Percentiles rank a stretch among this genome's conserved stretches.
These are phyloP conservation scores for Menidia menidia DNA, from an alignment of 2,797 vertebrate species.

Conservation along the genomic window DNA sequence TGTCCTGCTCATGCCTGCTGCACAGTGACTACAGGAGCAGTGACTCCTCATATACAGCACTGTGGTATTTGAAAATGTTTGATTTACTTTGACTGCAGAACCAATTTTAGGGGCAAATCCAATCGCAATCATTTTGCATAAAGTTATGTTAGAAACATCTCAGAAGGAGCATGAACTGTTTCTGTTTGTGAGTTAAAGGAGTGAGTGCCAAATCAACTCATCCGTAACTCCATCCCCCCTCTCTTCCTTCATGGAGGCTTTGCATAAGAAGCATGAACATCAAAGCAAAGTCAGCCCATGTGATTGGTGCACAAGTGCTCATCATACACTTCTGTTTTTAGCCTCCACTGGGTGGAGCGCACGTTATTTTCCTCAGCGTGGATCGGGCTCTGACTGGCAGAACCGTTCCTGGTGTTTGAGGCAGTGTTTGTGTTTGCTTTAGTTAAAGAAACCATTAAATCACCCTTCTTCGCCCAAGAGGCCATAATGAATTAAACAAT, in stretches of 20 bases:
- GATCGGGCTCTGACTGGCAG: slow-evolving; percentile 20
- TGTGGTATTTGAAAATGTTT: neutral
- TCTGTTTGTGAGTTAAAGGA: slow-evolving; percentile 50
- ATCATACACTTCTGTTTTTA: slow-evolving; percentile 57
- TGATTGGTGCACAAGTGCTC: slow-evolving; percentile 49
- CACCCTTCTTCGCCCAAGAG: slow-evolving; percentile 65
- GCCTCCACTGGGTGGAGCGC: slow-evolving; percentile 48
- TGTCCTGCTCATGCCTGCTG: neutral
- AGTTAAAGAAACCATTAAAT: slow-evolving; percentile 73
- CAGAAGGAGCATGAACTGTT: slow-evolving; percentile 9
- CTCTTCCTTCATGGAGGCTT: slow-evolving; percentile 22
- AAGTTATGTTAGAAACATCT: slow-evolving; percentile 8
- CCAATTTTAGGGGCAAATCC: slow-evolving; percentile 29
- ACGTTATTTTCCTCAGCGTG: slow-evolving; percentile 48
- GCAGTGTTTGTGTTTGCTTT: slow-evolving; percentile 54
- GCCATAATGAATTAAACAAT: slow-evolving; percentile 41
- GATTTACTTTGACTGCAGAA: too few species aligned
- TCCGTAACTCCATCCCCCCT: slow-evolving; percentile 23
- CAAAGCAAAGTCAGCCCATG: slow-evolving; percentile 52
- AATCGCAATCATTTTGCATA: slow-evolving; percentile 19
- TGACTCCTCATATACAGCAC: slow-evolving; percentile 22
- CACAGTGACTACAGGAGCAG: neutral
- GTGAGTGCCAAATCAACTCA: slow-evolving; percentile 58
- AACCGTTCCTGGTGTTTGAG: slow-evolving; percentile 55
- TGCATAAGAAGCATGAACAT: slow-evolving; percentile 48